Conservation (phyloP, 2,113 vertebrate species). For the Nesogale talazaci region DNA sequence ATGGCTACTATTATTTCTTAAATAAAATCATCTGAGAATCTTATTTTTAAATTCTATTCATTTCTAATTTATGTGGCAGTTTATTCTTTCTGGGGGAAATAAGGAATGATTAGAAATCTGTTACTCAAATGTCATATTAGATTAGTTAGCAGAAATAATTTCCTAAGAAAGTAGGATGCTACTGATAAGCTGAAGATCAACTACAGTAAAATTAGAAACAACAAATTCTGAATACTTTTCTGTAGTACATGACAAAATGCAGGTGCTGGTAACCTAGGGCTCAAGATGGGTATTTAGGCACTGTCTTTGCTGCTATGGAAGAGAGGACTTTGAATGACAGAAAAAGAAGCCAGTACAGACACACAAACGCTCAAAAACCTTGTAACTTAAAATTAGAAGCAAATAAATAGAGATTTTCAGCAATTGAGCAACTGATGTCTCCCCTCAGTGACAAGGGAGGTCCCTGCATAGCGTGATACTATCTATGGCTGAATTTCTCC, state of each 20-base stretch:
- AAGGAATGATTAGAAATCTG: background rate
- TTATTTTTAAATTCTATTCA: no score
- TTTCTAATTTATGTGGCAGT: background rate
- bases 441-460: background rate
- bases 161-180: background rate
- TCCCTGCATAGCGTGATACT: background rate
- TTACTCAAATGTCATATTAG: background rate
- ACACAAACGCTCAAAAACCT: background rate
- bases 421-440: background rate
- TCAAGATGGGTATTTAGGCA: background rate
- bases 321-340: background rate
- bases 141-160: background rate
- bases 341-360: background rate
- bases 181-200: background rate
- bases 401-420: constrained; percentile 44
- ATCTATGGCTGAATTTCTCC: background rate
- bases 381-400: background rate
- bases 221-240: background rate
- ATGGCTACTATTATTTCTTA: constrained; percentile 5
- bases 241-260: background rate
- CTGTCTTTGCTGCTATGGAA: background rate
- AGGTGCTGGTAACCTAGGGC: background rate
- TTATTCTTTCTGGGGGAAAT: background rate
- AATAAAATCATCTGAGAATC: no score
- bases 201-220: background rate